These are phyloP conservation scores for Bostrychus sinensis DNA, from an alignment of 2,113 vertebrate genomes.

Conservation along the genomic window DNA sequence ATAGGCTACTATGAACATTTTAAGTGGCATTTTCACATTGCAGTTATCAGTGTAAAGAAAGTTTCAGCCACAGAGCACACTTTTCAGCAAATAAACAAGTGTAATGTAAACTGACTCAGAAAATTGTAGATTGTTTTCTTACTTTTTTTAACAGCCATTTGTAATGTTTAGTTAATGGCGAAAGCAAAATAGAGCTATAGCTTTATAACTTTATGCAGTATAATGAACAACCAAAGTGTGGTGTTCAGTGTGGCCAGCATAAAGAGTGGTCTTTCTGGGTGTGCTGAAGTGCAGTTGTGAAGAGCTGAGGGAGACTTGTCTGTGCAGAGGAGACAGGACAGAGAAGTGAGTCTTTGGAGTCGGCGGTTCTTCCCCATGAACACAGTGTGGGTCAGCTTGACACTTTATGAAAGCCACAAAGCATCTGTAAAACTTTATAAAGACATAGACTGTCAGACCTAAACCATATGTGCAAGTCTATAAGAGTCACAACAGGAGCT, in stretches of 20 bases:
- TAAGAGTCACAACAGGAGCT: too few species aligned
- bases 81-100: too few species aligned
- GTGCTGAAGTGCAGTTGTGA: conserved; percentile 10
- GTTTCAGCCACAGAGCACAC: too few species aligned
- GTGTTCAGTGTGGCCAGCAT: conserved; percentile 15
- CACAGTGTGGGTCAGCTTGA: conserved; percentile 35
- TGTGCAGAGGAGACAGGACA: conserved; percentile 7
- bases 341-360: conserved; percentile 6
- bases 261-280: conserved; percentile 10
- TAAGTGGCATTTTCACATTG: not conserved
- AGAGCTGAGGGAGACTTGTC: conserved; percentile 20
- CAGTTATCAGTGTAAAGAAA: not conserved
- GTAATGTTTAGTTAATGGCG: not conserved
- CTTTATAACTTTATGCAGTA: conserved; percentile 34
- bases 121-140: not conserved
- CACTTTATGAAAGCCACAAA: conserved; percentile 74
- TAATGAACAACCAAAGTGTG: conserved; percentile 63
- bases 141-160: too few species aligned
- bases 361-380: conserved; percentile 32
- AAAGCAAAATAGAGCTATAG: not conserved
- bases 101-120: too few species aligned
- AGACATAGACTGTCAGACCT: not conserved
- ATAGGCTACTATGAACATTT: not conserved
- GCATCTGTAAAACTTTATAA: conserved; percentile 67
- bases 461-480: not conserved